These are phyloP conservation scores for Chaetoderma sp. DNA, from an alignment of 2,888 invertebrate genomes.

Conservation along the genomic window DNA sequence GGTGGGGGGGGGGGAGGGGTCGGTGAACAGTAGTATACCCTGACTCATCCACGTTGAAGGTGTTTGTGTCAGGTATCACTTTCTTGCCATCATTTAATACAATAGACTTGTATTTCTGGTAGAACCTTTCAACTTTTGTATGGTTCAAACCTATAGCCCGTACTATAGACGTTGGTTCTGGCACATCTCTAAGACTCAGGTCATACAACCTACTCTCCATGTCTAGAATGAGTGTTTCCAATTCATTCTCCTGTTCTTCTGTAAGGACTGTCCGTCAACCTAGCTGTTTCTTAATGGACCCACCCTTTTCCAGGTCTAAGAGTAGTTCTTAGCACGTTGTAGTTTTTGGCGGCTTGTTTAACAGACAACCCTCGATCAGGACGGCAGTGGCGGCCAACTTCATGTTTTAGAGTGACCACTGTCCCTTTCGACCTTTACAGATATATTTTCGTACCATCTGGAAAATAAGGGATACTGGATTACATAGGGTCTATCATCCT, in stretches of 20 bases:
- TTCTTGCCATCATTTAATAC: too few relatives aligned
- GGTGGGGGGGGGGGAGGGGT: too few relatives aligned
- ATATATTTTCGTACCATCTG: too few relatives aligned
- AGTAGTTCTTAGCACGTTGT: neutral
- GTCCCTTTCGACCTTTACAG: too few relatives aligned
- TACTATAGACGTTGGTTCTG: constrained; percentile 10
- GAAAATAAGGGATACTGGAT: neutral
- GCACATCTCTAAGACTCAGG: constrained; percentile 9
- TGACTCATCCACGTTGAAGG: too few relatives aligned
- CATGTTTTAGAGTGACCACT: too few relatives aligned
- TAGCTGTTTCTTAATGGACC: neutral
- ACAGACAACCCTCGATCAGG: too few relatives aligned
- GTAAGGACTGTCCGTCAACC: constrained; percentile 6
- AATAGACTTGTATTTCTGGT: constrained; percentile 10
- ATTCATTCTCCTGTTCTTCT: constrained; percentile 4
- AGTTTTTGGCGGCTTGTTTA: neutral
- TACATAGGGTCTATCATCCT: neutral
- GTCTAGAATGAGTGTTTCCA: neutral
- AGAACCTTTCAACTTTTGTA: constrained; percentile 12
- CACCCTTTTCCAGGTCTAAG: neutral
- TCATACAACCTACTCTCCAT: constrained; percentile 10
- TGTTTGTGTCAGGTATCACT: too few relatives aligned
- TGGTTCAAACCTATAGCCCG: constrained; percentile 17
- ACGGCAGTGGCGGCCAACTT: too few relatives aligned
- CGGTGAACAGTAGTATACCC: too few relatives aligned